Percentiles rank a stretch among this genome's conserved stretches.
These are phyloP conservation scores for Panopea generosa DNA, from an alignment of 2,888 invertebrate species.

Conservation along the genomic window DNA sequence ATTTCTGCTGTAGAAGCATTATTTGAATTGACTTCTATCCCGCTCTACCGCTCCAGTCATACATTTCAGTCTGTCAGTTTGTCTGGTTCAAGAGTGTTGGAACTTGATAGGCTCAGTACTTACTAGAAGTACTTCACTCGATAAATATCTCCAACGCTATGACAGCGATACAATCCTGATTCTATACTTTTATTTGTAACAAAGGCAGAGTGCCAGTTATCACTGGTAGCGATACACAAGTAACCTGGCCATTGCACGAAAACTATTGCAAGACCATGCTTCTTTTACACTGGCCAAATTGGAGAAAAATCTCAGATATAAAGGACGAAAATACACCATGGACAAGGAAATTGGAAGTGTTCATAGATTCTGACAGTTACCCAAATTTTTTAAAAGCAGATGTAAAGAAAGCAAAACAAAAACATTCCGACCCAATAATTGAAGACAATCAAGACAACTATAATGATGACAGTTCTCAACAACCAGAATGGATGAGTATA, in stretches of 20 bases:
- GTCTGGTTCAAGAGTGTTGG: conserved; percentile 51
- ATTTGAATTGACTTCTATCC: conserved; percentile 35
- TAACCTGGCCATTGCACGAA: conserved; percentile 61
- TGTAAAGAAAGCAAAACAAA: too few species aligned
- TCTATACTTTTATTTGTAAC: conserved; percentile 10
- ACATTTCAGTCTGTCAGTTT: conserved; percentile 58
- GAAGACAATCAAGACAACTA: too few species aligned
- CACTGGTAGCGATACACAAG: conserved; percentile 23
- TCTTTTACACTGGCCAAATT: conserved; percentile 57
- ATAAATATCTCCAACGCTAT: not conserved
- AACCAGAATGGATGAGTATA: conserved; percentile 64
- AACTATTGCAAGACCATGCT: conserved; percentile 54
- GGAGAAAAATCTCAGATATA: conserved; percentile 57
- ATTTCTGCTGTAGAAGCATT: conserved; percentile 63
- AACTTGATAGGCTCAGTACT: conserved; percentile 30
- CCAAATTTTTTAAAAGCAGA: conserved; percentile 16
- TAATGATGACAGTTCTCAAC: conserved; percentile 8
- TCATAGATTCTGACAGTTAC: conserved; percentile 36
- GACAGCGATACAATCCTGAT: not conserved
- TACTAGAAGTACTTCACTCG: conserved; percentile 41
- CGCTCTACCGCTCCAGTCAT: conserved; percentile 57
- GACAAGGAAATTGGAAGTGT: conserved; percentile 38
- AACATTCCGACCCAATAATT: too few species aligned
- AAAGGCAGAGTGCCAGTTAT: conserved; percentile 51
- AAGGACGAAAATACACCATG: conserved; percentile 50